Conservation (phyloP, 2,797 vertebrate species). For the Rhodeus uyekii region DNA sequence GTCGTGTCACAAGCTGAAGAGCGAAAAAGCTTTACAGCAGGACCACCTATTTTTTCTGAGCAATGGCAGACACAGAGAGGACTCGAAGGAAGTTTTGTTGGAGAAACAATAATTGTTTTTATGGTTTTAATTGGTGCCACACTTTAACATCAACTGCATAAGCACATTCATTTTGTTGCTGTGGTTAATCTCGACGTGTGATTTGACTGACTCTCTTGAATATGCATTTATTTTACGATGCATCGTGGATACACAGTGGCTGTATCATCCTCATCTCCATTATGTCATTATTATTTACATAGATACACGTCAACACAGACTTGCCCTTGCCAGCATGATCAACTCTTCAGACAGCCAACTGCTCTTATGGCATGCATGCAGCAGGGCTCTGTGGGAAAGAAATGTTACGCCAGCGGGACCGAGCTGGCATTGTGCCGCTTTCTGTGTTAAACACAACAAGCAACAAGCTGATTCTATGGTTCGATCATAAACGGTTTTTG, state of each 20-base stretch:
- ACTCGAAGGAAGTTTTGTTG: not conserved
- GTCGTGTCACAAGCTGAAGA: no score
- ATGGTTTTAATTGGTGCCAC: not conserved
- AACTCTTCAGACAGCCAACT: constrained; percentile 50
- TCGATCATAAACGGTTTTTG: not conserved
- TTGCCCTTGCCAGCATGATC: constrained; percentile 41
- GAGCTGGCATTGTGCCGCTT: constrained; percentile 46
- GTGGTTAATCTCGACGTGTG: not conserved
- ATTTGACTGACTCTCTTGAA: not conserved
- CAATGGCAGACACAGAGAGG: not conserved
- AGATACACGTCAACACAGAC: constrained; percentile 44
- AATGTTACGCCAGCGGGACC: constrained; percentile 40
- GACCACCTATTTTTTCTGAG: not conserved
- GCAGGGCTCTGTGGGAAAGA: constrained; percentile 48
- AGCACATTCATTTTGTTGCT: not conserved
- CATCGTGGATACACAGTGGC: not conserved
- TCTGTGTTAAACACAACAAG: constrained; percentile 53
- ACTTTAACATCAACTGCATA: not conserved
- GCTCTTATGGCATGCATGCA: constrained; percentile 45
- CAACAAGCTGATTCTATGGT: not conserved
- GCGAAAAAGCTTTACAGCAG: no score
- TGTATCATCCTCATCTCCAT: constrained; percentile 6
- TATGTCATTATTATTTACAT: constrained; percentile 35
- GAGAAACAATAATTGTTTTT: not conserved
- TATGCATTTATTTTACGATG: not conserved